Evolutionary conservation across 2,797 vertebrate genomes (phyloP).

Genomic region (Linurgus olivaceus): DNA sequence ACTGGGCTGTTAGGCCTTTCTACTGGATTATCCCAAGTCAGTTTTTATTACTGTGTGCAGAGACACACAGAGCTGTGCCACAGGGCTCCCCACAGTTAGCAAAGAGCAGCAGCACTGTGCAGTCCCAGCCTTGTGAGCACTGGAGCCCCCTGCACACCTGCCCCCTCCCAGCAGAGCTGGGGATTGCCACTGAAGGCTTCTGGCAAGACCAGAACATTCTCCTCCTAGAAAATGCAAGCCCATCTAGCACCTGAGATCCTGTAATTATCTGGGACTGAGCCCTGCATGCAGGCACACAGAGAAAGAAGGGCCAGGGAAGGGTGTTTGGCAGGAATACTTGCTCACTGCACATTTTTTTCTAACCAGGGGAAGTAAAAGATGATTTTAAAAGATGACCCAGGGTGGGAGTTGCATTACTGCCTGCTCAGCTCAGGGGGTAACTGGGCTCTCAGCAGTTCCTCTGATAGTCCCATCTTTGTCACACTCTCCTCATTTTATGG

Average conservation of each 20-base stretch:
- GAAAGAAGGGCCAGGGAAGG: background rate
- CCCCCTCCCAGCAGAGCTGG: background rate
- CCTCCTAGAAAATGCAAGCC: background rate
- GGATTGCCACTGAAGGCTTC: background rate
- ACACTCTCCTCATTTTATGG: background rate
- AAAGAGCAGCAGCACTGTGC: background rate
- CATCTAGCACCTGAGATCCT: background rate
- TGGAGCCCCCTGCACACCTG: background rate
- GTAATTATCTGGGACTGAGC: too few relatives aligned
- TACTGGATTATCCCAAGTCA: background rate
- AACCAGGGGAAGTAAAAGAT: background rate
- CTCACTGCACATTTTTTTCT: background rate
- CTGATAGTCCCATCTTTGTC: background rate
- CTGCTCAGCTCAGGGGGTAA: background rate
- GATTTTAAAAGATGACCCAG: background rate
- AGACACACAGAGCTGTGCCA: background rate
- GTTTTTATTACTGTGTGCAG: background rate
- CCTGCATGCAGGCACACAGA: accelerated
- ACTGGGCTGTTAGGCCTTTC: background rate
- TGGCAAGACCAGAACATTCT: background rate
- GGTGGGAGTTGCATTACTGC: background rate
- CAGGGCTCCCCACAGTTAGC: background rate
- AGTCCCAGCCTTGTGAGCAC: background rate
- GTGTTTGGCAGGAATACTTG: background rate
- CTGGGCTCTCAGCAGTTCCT: background rate